Conservation (phyloP, 2,113 vertebrate species). For the Petaurus breviceps region DNA sequence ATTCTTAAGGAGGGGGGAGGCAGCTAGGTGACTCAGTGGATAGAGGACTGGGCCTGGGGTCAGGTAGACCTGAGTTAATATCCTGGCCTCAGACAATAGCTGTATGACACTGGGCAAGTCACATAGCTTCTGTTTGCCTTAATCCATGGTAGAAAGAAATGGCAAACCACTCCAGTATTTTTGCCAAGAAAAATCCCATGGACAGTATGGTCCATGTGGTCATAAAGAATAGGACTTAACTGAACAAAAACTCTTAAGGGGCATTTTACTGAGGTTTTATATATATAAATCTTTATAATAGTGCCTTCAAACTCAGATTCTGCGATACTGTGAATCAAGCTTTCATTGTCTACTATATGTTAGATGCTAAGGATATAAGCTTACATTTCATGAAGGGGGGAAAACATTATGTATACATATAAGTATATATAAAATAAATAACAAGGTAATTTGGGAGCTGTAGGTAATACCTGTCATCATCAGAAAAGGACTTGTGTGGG, state of each 20-base stretch:
- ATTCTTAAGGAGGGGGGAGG: no score
- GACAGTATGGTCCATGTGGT: neutral
- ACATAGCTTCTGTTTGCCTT: neutral
- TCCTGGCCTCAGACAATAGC: no score
- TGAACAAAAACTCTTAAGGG: neutral
- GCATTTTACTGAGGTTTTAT: neutral
- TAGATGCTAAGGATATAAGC: neutral
- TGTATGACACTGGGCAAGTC: no score
- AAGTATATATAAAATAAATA: neutral
- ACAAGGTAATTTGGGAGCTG: neutral
- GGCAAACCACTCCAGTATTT: neutral
- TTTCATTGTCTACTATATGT: neutral
- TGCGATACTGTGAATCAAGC: neutral
- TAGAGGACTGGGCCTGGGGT: no score
- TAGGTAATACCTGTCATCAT: neutral
- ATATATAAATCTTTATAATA: neutral
- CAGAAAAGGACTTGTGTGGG: neutral
- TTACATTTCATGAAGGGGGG: no score
- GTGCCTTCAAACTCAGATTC: neutral
- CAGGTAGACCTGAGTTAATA: no score
- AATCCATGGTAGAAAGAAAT: neutral
- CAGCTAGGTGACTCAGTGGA: no score
- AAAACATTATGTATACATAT: neutral
- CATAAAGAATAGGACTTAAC: neutral
- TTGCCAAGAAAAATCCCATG: neutral